These are phyloP conservation scores for Phataginus tricuspis DNA, from an alignment of 2,797 vertebrate species.

Conservation along the genomic window DNA sequence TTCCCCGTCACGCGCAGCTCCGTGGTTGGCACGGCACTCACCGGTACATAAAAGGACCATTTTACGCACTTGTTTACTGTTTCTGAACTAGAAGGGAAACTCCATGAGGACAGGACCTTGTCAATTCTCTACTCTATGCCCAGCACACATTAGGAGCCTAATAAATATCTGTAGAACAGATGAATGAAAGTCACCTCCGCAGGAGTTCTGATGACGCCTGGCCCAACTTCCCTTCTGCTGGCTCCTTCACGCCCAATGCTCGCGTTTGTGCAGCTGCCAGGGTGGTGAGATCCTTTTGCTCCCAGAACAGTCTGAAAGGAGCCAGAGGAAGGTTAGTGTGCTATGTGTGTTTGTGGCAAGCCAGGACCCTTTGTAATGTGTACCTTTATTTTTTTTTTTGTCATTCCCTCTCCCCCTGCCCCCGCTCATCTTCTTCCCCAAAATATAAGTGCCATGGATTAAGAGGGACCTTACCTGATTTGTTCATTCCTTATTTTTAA, in stretches of 20 bases:
- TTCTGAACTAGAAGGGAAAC: not conserved
- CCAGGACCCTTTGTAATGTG: not conserved
- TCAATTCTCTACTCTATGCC: fast-evolving
- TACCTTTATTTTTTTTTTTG: not conserved
- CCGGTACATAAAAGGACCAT: fast-evolving
- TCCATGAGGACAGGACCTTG: constrained; percentile 45
- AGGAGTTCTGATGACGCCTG: not conserved
- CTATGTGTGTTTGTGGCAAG: not conserved
- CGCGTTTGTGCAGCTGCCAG: not conserved
- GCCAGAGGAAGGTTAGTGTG: not conserved
- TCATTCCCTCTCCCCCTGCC: fast-evolving
- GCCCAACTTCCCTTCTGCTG: not conserved
- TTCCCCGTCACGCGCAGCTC: fast-evolving
- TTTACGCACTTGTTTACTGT: not conserved
- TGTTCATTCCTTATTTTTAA: not conserved
- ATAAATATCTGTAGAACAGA: too few species aligned
- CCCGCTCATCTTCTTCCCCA: not conserved
- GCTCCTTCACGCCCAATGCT: not conserved
- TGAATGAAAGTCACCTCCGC: not conserved
- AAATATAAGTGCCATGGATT: fast-evolving
- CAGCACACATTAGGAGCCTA: not conserved
- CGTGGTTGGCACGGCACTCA: not conserved
- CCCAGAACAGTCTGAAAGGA: not conserved
- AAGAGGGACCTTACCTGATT: not conserved
- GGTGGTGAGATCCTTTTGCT: not conserved